Evolutionary conservation across 2,113 vertebrate genomes (phyloP), one percentile per base, ranked within the genome.

Genomic region (Alligator sinensis): DNA sequence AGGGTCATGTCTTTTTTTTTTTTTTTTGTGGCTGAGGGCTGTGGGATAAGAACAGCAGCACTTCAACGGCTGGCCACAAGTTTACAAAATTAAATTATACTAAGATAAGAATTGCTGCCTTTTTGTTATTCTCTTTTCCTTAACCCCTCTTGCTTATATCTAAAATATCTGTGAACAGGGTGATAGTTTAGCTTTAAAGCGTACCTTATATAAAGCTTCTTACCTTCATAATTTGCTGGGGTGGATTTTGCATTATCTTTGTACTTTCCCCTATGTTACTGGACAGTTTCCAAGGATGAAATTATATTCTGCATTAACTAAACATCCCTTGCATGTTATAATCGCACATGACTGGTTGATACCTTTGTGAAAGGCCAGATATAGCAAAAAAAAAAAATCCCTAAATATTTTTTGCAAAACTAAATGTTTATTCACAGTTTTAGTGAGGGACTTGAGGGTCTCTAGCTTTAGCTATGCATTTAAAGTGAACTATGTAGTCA

Each of bases 121-220:
- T 96, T 94, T 90, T 83, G 96, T 90, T 95, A 80, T 61, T 94
- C 79, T 83, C 58, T 27, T 89, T 89, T 77, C 61, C 64, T 78
- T 19, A 78, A 3, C 3, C 3, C 6, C 1, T 27, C 66, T 21
- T 5, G 59, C 79, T 12, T 63, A 7, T 9, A 19, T 63, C 60
- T 30, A 85, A 38, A 63, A 80, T 19, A 7, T 55, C 72, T 13
- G 3, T 79, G 54, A 89, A 4, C 5, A 68, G 19, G 18, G 18
- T n/a, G 55, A 9, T 47, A 63, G 28, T 84, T 81, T 24, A 54
- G 59, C 16, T 62, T 11, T 25, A 10, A 63, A 16, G 30, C 24
- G 70, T 57, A 87, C 57, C 74, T 70, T 21, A 28, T 34, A 60
- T 10, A 83, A 80, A 57, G 76, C 84, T 62, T 47, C 47, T 88